Base-by-base conservation (phyloP, 2,888 invertebrate genomes). In the Philonicus albiceps region DNA sequence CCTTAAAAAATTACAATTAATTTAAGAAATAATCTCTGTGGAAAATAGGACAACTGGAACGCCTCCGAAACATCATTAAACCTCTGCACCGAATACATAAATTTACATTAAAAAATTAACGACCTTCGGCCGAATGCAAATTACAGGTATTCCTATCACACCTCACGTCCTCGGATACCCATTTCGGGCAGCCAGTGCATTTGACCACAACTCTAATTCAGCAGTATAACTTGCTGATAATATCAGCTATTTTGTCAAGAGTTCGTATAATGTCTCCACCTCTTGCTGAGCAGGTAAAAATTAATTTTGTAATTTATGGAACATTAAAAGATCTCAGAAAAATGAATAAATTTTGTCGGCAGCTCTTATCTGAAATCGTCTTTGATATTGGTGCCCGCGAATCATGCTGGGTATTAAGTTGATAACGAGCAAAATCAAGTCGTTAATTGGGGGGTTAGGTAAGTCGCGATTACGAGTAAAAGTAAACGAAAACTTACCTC, bases 401-500 rank as follows among this genome's bases (percentile, higher is more conserved):
- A 80, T 34, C 43, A 22, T 7, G 27, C 11, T 53, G 31, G 37
- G 37, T 22, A 76, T 37, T 76, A 49, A 49, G n/a, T 13, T 53
- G 80, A 27, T 31, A 80, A 49, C 40, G 49, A 80, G 31, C 40
- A 80, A 80, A 80, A 37, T 80, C 43, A 49, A 80, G 49, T 80
- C 34, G 64, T n/a, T 83, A 83, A 83, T 83, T 83, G 34, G 64
- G 27, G 27, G 83, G 34, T 64, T 83, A 64, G n/a, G 64, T 64
- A 31, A 83, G 37, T 22, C 19, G 31, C 34, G 31, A 22, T 6
- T 16, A 64, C 37, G 64, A 83, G 37, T 27, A 64, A 64, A 83
- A 83, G 37, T 83, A 22, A 64, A 34, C 16, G 55, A 86, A 83
- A 73, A 93, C 95, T 95, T 93, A 97, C 97, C 97, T 95, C 91